Evolutionary conservation across 2,797 vertebrate species (phyloP), one percentile per base, ranked within the genome.

Genomic region (Fringilla coelebs): DNA sequence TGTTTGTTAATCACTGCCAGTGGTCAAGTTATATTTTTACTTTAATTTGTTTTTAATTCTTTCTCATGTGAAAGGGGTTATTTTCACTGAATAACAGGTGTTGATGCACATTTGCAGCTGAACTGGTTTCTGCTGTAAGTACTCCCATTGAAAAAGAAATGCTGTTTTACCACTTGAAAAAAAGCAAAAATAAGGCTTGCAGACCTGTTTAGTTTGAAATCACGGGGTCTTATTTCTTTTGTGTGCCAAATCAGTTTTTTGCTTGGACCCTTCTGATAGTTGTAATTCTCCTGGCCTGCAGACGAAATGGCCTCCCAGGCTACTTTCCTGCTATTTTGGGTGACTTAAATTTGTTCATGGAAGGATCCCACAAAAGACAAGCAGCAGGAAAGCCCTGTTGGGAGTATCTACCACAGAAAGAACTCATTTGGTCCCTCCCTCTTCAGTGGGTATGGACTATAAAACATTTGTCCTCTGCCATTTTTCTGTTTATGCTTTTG

Each of bases 271-370:
- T 94, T 88, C 51, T 40, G 75, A 16, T 61, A 86, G 43, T 75
- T 81, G 46, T 91, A 75, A 83, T 0, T 6, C 54, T 58, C 2
- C 15, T 18, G 49, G 58, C 48, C 51, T 78, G 41, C 32, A 81
- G 58, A 86, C 0, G 70, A 84, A 88, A 45, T 62, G 48, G 36
- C 63, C 70, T 94, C 54, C 36, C 40, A 71, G 65, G n/a, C 88
- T 89, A 78, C 62, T 90, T 75, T 78, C 34, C 48, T 91, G 43
- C 51, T 91, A 55, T 84, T 93, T 91, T 78, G 80, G 28, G 46
- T 77, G 72, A 93, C 79, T 86, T 94, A 78, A 81, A 71, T 91
- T 88, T 94, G 41, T 84, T 96, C 54, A 8, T 45, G 65, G 76
- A 84, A 85, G 66, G 66, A 78, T 93, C 82, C 46, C 70, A 70